Evolutionary conservation across 1,140 invertebrate genomes (phyloP), one percentile per base, ranked within the genome.

Genomic region (Platorchestia sp.): DNA sequence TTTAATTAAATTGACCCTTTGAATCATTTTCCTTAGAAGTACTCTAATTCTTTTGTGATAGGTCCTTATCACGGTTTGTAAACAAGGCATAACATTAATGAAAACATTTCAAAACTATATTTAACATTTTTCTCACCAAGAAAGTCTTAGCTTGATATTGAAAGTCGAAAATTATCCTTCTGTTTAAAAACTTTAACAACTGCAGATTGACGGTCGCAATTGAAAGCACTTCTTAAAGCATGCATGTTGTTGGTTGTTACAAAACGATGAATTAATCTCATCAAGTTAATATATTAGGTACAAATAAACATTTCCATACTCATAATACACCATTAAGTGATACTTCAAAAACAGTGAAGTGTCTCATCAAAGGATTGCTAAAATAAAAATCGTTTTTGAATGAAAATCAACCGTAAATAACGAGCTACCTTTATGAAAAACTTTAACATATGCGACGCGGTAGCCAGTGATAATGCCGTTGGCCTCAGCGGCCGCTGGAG

Each of bases 391-490:
- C 47, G 19, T 6, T 3, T 36, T 75, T 75, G 59, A 36, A 36
- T 19, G 36, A 75, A 75, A 75, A 75, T 1, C 36, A 75, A 19
- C 27, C 14, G 7, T 75, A 75, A 75, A 75, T 75, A 22, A 22
- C 36, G 27, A 27, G 1, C 14, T 14, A 95, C 95, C 95, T 47
- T 95, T 95, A 53, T 16, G 59, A 43, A 42, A 22, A 40, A 86
- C 95, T 90, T 51, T 95, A 45, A 95, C 96, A 95, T 97, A 97
- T 22, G 98, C 98, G 45, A 98, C 97, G 96, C 98, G 98, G 96
- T 98, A 98, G 47, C 98, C 98, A 96, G 98, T 97, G 86, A 98
- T 98, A 95, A 98, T 98, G 3, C 98, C 98, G 97, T 98, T 98
- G 86, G 98, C 97, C 19, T 98, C 96, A 96, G 98, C 98, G 0